Conservation (phyloP, 2,113 vertebrate species). For the Felis chaus region DNA sequence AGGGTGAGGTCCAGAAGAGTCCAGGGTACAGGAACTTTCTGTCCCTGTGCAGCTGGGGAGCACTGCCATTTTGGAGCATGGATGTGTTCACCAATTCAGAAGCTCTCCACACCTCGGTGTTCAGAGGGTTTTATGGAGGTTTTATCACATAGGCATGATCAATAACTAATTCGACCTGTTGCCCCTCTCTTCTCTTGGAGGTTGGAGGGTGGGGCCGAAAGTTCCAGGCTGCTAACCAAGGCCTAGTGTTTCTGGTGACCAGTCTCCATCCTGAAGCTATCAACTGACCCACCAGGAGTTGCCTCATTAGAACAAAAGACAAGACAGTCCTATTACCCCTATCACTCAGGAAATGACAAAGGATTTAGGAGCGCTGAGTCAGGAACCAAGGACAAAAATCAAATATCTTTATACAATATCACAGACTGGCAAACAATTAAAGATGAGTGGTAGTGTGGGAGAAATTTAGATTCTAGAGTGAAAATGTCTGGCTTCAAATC, state of each 20-base stretch:
- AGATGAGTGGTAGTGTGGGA: background rate
- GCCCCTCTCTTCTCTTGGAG: background rate
- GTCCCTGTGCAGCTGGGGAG: background rate
- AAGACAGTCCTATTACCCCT: background rate
- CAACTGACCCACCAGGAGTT: background rate
- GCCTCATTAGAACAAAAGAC: background rate
- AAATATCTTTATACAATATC: background rate
- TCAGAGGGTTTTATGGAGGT: background rate
- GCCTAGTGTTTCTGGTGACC: background rate
- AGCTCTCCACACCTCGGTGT: background rate
- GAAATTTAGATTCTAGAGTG: background rate
- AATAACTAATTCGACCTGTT: background rate
- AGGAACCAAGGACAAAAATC: background rate
- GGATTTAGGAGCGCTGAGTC: background rate
- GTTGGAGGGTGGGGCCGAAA: background rate
- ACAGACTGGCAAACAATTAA: background rate
- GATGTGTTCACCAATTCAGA: background rate
- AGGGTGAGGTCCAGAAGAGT: background rate
- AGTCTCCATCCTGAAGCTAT: background rate
- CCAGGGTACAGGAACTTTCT: background rate
- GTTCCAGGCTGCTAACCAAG: background rate
- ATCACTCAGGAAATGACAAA: background rate
- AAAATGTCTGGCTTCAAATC: background rate
- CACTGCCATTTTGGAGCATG: too few species aligned
- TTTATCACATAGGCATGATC: background rate